phyloP scores from a whole-genome alignment of 1,140 invertebrate genomes.

The Pteromalus puparum region DNA sequence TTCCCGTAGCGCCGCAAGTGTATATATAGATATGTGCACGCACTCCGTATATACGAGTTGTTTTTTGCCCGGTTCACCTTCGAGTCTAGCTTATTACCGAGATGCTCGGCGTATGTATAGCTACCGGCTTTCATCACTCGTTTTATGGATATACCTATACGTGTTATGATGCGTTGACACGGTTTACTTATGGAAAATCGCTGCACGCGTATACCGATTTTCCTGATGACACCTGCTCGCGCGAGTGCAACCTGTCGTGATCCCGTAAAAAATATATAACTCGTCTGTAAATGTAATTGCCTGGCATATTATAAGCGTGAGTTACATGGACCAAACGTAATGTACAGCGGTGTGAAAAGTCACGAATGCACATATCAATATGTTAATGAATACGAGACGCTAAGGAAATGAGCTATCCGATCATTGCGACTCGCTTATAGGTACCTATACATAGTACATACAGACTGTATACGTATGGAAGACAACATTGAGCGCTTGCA shows the following conservation, averaged over 20 bases:
- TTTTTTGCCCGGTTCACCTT: background rate
- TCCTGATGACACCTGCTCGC: slow-evolving; percentile 4
- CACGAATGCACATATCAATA: background rate
- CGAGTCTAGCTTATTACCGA: background rate
- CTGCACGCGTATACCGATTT: background rate
- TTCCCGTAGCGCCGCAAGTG: background rate
- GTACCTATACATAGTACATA: too few species aligned
- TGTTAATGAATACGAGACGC: background rate
- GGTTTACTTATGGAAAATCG: slow-evolving; percentile 18
- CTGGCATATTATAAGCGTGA: too few species aligned
- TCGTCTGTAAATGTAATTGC: too few species aligned
- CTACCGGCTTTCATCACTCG: background rate
- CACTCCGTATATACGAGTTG: background rate
- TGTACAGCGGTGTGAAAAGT: background rate
- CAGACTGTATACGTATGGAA: background rate
- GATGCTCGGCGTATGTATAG: background rate
- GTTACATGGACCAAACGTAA: background rate
- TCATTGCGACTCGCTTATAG: background rate
- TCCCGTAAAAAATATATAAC: background rate
- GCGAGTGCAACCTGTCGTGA: background rate
- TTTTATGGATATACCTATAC: background rate
- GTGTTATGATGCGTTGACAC: background rate
- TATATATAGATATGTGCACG: background rate
- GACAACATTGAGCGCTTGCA: background rate
- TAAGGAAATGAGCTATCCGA: slow-evolving; percentile 32